Evolutionary conservation across 2,113 vertebrate species (phyloP).

Genomic region (Anguilla japonica): DNA sequence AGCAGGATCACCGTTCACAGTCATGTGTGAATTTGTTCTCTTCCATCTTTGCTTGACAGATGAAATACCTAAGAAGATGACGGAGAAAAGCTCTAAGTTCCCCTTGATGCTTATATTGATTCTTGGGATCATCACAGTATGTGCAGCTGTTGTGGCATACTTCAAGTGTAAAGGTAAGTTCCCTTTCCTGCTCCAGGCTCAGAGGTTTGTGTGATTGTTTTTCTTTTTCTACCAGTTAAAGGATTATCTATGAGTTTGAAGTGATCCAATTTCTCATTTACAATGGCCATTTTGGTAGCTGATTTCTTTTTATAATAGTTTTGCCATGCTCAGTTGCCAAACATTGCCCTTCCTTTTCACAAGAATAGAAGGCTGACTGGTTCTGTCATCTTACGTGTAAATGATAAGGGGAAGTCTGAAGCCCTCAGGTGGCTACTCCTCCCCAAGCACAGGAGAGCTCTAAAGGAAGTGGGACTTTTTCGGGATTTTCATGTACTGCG

Average conservation of each 20-base stretch:
- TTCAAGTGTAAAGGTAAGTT: conserved; percentile 9
- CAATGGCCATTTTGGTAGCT: neutral
- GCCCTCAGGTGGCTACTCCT: conserved; percentile 3
- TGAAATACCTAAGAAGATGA: conserved; percentile 21
- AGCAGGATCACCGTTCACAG: neutral
- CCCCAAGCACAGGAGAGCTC: too few species aligned
- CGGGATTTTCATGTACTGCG: neutral
- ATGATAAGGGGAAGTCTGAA: neutral
- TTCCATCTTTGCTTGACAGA: conserved; percentile 19
- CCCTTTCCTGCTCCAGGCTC: neutral
- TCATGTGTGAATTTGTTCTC: neutral
- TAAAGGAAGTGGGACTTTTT: conserved; percentile 19
- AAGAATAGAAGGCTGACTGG: too few species aligned
- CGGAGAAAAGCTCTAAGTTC: neutral
- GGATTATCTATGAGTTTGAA: neutral
- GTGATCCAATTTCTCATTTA: neutral
- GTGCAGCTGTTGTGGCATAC: neutral
- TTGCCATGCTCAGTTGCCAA: neutral
- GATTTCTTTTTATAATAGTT: neutral
- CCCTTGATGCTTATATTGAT: neutral
- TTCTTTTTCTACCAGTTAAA: neutral
- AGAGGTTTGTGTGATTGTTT: neutral
- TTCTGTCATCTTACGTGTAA: too few species aligned
- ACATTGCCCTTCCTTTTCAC: too few species aligned
- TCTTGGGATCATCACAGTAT: neutral